Conservation (phyloP, 2,113 vertebrate species). For the Syngnathus floridae region DNA sequence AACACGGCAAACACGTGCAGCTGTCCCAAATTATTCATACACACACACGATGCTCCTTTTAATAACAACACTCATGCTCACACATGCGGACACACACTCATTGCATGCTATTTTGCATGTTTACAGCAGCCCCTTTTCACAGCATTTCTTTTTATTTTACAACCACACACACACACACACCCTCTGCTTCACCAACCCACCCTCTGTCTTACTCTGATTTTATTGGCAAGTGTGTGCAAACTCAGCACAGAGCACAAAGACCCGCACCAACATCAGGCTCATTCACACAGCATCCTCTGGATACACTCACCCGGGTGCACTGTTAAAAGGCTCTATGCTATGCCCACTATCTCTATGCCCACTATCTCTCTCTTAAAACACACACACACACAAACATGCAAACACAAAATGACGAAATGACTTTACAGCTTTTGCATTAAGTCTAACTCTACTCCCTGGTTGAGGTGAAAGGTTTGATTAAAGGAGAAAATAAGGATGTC, state of each 20-base stretch:
- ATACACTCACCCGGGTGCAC: slow-evolving; percentile 37
- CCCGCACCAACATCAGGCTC: slow-evolving; percentile 58
- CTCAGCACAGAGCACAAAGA: slow-evolving; percentile 62
- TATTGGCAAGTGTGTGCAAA: slow-evolving; percentile 25
- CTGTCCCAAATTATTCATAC: slow-evolving; percentile 55
- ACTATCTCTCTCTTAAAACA: background rate
- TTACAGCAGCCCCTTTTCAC: slow-evolving; percentile 54
- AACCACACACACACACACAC: background rate
- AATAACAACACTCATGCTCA: slow-evolving; percentile 4
- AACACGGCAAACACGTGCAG: slow-evolving; percentile 46
- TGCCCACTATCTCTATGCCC: background rate
- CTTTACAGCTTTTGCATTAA: background rate
- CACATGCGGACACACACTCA: background rate
- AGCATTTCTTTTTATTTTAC: slow-evolving; percentile 32
- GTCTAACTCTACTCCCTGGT: slow-evolving; percentile 1
- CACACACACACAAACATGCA: slow-evolving; percentile 7
- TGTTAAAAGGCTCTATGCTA: slow-evolving; percentile 45
- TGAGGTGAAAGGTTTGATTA: background rate
- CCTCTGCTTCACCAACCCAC: slow-evolving; percentile 9
- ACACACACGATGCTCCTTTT: slow-evolving; percentile 15
- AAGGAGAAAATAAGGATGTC: background rate
- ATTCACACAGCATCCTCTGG: slow-evolving; percentile 62
- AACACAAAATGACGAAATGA: too few relatives aligned
- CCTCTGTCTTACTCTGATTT: slow-evolving; percentile 14
- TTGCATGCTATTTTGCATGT: slow-evolving; percentile 49